Evolutionary conservation across 2,797 vertebrate genomes (phyloP), one percentile per base, ranked within the genome.

Genomic region (Aselliscus stoliczkanus): DNA sequence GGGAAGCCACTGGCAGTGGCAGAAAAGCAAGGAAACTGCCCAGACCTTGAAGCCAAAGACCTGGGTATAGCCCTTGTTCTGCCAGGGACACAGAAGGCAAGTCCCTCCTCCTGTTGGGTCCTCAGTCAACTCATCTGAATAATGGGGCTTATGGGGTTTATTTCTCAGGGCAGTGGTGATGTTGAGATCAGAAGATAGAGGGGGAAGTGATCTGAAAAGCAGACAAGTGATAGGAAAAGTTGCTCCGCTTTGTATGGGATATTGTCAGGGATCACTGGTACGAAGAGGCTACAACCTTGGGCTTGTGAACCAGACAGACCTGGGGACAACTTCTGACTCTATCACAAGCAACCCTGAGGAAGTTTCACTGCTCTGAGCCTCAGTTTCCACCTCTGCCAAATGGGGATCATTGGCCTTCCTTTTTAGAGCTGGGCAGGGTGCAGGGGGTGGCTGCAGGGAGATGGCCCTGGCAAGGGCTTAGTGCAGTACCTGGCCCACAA

Each of bases 151-250:
- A 0, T 1, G 11, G 65, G 8, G 3, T 34, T 83, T n/a, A 20
- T 8, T 76, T 52, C 52, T 86, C 54, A 39, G 52, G 34, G 39
- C 44, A 25, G 0, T 0, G 1, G 15, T 14, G 69, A 79, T 4
- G 4, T 10, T 23, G 1, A 65, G 64, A 47, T 31, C 42, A 39
- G 39, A 60, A 70, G 37, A 62, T 0, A 27, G 31, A 27, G 27
- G 5, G 15, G 7, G 21, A 13, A 8, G 14, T 15, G 12, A 8
- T 64, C 79, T 65, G 50, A 37, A 64, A 42, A 37, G 39, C 10
- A 6, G 12, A 79, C 2, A 5, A 18, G 15, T 9, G 4, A 2
- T 0, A 17, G 50, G n/a, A 44, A 34, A 72, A 29, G 14, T 1
- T 10, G 10, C 1, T 17, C 29, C 67, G 42, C 18, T 34, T 13